Evolutionary conservation across 2,797 vertebrate genomes (phyloP).

Genomic region (Sylvilagus floridanus): DNA sequence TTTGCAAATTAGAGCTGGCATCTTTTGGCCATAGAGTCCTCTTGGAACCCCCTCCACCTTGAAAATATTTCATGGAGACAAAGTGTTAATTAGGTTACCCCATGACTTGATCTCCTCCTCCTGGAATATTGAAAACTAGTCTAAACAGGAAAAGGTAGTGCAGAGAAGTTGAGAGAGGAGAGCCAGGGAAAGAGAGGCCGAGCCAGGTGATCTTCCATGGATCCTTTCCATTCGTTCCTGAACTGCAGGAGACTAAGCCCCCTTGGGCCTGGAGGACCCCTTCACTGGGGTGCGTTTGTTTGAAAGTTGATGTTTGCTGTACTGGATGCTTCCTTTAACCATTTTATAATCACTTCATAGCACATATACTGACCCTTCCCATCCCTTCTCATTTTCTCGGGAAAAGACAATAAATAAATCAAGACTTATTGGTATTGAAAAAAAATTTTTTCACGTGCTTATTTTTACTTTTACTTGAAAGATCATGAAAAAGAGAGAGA

Average conservation of each 20-base stretch:
- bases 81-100: constrained; percentile 44
- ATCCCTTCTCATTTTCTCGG: constrained; percentile 59
- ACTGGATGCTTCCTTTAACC: constrained; percentile 52
- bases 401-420: constrained; percentile 82
- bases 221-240: too few relatives aligned
- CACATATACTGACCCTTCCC: constrained; percentile 68
- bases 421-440: constrained; percentile 78
- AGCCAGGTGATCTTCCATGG: background rate
- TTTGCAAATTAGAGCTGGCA: constrained; percentile 55
- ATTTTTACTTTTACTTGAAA: too few relatives aligned
- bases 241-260: constrained; percentile 61
- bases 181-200: background rate
- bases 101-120: constrained; percentile 17
- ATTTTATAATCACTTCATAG: constrained; percentile 74
- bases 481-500: too few relatives aligned
- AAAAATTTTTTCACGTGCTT: too few relatives aligned
- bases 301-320: constrained; percentile 72
- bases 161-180: background rate
- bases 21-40: constrained; percentile 71
- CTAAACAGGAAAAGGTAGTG: background rate
- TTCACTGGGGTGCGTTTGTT: constrained; percentile 49
- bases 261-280: constrained; percentile 65
- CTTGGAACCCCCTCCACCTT: constrained; percentile 65
- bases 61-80: background rate
- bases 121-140: constrained; percentile 45